Evolutionary conservation across 2,113 vertebrate species (phyloP), one percentile per base, ranked within the genome.

Genomic region (Cephalopterus ornatus): DNA sequence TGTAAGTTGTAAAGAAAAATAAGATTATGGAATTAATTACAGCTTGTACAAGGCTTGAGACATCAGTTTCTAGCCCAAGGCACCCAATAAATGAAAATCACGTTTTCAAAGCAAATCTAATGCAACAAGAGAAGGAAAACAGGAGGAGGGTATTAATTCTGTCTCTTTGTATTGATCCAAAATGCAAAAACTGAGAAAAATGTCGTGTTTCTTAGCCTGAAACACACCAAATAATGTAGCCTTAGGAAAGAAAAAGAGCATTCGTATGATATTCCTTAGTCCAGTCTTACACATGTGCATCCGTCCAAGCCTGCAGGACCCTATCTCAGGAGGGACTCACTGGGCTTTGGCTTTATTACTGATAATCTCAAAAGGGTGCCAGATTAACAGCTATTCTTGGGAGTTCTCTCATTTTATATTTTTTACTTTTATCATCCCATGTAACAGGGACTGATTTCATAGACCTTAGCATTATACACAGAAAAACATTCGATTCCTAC

Each of bases 101-200:
- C 98, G 97, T 99, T 99, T 95, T 98, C 97, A 98, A 99, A 98
- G 35, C 81, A 98, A 91, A 98, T 97, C 92, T 98, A 97, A 35
- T 97, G 96, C 94, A 99, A 97, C 41, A 97, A 81, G 58, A 98
- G 92, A 32, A 98, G 98, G 59, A 98, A 99, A 71, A 98, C 47
- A 7, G 98, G 96, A 22, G 97, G 96, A 80, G 98, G 95, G 87
- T 96, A 97, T n/a, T 97, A 58, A 96, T 35, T 97, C 79, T 5
- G 98, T 97, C 76, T 98, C 98, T 84, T 96, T 89, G 89, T 95
- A 96, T 88, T 98, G 98, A 62, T 96, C 97, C 92, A 98, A 88
- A 41, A 99, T 87, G 92, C 96, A 97, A 79, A 98, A 88, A 71
- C 88, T 97, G 39, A 99, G 97, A 96, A 98, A 98, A 72, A 98